Conservation (phyloP, 2,888 invertebrate species). For the Serripes groenlandicus region DNA sequence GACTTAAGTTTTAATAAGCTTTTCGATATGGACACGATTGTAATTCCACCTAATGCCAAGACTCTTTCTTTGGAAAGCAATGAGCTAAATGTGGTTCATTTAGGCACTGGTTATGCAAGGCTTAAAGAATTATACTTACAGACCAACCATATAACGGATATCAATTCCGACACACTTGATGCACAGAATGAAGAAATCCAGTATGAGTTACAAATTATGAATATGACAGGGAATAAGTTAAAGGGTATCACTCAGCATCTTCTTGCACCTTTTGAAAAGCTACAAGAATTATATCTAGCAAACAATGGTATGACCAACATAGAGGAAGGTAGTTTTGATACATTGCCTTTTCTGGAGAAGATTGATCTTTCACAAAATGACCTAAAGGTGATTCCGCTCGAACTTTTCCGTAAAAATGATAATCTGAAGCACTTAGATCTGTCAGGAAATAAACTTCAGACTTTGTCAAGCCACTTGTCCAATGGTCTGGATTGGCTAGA, state of each 20-base stretch:
- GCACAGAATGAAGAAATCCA: not conserved
- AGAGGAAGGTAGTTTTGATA: slow-evolving; percentile 29
- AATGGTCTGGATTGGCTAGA: slow-evolving; percentile 71
- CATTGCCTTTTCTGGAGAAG: slow-evolving; percentile 37
- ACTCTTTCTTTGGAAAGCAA: slow-evolving; percentile 5
- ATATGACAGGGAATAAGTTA: slow-evolving; percentile 49
- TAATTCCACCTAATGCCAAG: not conserved
- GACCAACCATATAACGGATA: not conserved
- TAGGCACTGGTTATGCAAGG: not conserved
- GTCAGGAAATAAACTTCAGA: slow-evolving; percentile 56
- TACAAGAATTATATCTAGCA: slow-evolving; percentile 51
- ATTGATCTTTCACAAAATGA: slow-evolving; percentile 65
- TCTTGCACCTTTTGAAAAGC: slow-evolving; percentile 1
- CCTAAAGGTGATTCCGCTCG: slow-evolving; percentile 42
- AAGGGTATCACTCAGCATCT: not conserved
- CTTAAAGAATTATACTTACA: slow-evolving; percentile 5
- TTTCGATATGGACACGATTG: too few species aligned
- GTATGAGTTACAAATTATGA: slow-evolving; percentile 25
- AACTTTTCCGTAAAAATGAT: slow-evolving; percentile 36
- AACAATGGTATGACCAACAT: slow-evolving; percentile 52
- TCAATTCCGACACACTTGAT: not conserved
- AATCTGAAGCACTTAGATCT: slow-evolving; percentile 63
- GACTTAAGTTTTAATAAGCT: slow-evolving; percentile 25
- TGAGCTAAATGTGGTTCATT: not conserved
- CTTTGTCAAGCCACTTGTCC: slow-evolving; percentile 57